These are phyloP conservation scores for Gordius sp. DNA, from an alignment of 2,888 invertebrate species.

Conservation along the genomic window DNA sequence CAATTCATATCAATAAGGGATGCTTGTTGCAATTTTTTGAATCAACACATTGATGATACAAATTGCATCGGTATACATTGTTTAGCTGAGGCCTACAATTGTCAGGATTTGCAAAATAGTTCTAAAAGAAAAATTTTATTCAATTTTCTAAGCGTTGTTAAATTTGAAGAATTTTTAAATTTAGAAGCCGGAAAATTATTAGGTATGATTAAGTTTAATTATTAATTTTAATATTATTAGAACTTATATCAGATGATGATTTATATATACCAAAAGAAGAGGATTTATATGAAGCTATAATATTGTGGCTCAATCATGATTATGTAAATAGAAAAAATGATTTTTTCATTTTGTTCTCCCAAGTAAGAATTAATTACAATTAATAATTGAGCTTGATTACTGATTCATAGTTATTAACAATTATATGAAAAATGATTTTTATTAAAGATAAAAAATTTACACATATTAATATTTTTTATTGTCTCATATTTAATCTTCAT, in stretches of 20 bases:
- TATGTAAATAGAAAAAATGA: constrained; percentile 24
- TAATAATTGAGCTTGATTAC: no score
- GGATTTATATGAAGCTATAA: constrained; percentile 30
- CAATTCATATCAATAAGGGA: constrained; percentile 29
- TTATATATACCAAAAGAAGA: constrained; percentile 32
- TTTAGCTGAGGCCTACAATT: constrained; percentile 32
- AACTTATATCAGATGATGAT: constrained; percentile 30
- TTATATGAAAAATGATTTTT: no score
- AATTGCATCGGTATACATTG: constrained; percentile 34
- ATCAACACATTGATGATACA: constrained; percentile 30
- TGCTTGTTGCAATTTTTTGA: constrained; percentile 30
- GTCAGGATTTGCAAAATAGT: constrained; percentile 29
- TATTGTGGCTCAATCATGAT: constrained; percentile 30
- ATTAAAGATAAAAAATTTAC: no score
- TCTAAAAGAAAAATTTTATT: constrained; percentile 28
- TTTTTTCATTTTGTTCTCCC: constrained; percentile 26
- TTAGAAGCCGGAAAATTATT: background rate
- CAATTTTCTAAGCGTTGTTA: constrained; percentile 14
- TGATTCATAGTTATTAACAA: no score
- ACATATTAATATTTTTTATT: no score
- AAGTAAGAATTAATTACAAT: background rate
- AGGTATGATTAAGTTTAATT: constrained; percentile 2
- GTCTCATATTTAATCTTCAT: no score
- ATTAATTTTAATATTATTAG: no score
- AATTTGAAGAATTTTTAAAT: constrained; percentile 25